Evolutionary conservation across 1,140 invertebrate genomes (phyloP), one percentile per base, ranked within the genome.

Genomic region (Nymphalis io): DNA sequence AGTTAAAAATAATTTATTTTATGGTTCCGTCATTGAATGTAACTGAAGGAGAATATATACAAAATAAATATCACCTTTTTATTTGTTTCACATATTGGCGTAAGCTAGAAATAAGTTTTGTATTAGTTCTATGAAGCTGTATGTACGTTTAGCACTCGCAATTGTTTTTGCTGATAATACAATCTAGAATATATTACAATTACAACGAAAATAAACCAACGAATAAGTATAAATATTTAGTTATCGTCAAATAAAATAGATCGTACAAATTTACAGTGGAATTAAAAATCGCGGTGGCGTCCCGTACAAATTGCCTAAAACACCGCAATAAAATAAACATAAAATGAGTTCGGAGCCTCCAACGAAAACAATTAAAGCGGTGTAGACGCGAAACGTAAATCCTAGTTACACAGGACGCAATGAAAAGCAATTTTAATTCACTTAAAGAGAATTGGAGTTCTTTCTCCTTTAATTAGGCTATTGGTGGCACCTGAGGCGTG

Each of bases 401-500:
- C 77, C 75, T 76, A 67, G 71, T 81, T 76, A 77, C 75, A 74
- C 42, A 48, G 68, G 75, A 78, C 74, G 76, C 75, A 81, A 78
- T 75, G 75, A 79, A 79, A 83, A 81, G 73, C 75, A 73, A 83
- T 84, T 78, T 83, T 80, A 85, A 84, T 84, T 85, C 78, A 78
- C 74, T 81, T 81, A 76, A 79, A 79, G 75, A 65, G 68, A 70
- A 77, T 81, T 80, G 76, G 69, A 73, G 76, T 86, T 84, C 82
- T 85, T 84, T 86, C 76, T 72, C 73, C 74, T 87, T 87, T 88
- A 88, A 88, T 88, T 88, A 87, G 73, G 82, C 80, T 83, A 87
- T 88, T 82, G 79, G 82, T 69, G 73, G 80, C 86, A 88, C 84
- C 86, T 88, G 86, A 78, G 85, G 73, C 82, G 67, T 53, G 51